Percentiles rank a stretch among this genome's conserved stretches.
Conservation (phyloP, 2,888 invertebrate genomes). For the Apocheima hispidaria region DNA sequence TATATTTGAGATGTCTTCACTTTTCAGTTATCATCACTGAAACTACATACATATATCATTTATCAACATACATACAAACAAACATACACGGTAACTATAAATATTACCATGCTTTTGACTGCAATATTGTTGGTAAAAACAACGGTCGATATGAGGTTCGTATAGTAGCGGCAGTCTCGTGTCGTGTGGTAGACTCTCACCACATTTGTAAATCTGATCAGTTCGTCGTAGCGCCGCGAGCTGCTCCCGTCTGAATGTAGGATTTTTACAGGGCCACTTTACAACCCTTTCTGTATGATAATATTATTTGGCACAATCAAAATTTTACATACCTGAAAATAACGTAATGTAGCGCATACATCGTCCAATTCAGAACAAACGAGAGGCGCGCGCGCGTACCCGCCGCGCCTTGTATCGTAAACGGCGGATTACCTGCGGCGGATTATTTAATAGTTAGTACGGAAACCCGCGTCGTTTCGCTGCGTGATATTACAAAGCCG, state of each 20-base stretch:
- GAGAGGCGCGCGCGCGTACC: conserved; percentile 11
- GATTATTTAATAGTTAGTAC: conserved; percentile 21
- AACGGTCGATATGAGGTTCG: background rate
- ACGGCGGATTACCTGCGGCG: conserved; percentile 25
- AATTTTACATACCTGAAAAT: conserved; percentile 36
- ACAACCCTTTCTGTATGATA: conserved; percentile 39
- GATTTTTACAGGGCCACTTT: conserved; percentile 29
- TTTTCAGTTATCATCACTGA: no score
- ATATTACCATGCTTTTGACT: background rate
- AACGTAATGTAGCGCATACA: conserved; percentile 33
- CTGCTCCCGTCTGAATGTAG: conserved; percentile 4
- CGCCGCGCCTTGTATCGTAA: conserved; percentile 36
- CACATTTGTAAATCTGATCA: conserved; percentile 32
- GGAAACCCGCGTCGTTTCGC: conserved; percentile 12
- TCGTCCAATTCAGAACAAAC: conserved; percentile 18
- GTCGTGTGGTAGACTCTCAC: background rate
- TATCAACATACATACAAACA: no score
- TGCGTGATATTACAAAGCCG: conserved; percentile 17
- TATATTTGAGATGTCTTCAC: no score
- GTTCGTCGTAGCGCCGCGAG: background rate
- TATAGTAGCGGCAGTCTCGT: no score
- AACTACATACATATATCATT: no score
- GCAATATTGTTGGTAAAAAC: background rate
- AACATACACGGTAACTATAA: background rate
- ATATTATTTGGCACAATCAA: conserved; percentile 42